phyloP scores from a whole-genome alignment of 2,113 vertebrate species.

The Gila orcuttii region DNA sequence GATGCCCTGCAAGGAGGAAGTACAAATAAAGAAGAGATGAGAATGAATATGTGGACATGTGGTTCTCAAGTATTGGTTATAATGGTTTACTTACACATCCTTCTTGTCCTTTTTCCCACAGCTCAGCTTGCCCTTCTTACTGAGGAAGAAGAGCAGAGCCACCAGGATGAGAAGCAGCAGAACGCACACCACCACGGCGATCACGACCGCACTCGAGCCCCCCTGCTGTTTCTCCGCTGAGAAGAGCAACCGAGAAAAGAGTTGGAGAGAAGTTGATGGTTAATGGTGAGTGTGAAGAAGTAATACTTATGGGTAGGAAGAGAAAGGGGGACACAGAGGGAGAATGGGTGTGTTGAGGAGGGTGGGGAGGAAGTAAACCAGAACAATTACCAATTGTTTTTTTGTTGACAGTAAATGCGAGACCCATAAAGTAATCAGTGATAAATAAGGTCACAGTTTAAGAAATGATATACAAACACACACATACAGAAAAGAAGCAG shows the following conservation, averaged over 20 bases:
- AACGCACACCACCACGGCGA: slow-evolving; percentile 88
- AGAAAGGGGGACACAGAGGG: not conserved
- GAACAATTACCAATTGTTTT: slow-evolving; percentile 61
- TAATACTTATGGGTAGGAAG: not conserved
- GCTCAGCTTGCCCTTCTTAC: slow-evolving; percentile 80
- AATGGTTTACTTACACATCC: slow-evolving; percentile 80
- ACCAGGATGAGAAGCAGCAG: slow-evolving; percentile 86
- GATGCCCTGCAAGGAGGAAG: slow-evolving; percentile 59
- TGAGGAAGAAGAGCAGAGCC: slow-evolving; percentile 83
- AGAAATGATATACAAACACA: slow-evolving; percentile 52
- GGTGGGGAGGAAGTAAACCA: slow-evolving; percentile 57
- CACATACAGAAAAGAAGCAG: slow-evolving; percentile 60
- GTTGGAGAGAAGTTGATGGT: not conserved
- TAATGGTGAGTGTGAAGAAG: not conserved
- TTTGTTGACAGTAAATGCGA: slow-evolving; percentile 43
- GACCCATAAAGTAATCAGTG: not conserved
- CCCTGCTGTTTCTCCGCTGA: slow-evolving; percentile 79
- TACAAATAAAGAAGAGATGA: not conserved
- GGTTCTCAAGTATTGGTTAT: not conserved
- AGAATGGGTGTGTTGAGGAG: slow-evolving; percentile 54
- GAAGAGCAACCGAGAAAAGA: slow-evolving; percentile 10
- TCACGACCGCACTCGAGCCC: slow-evolving; percentile 81
- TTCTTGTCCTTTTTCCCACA: slow-evolving; percentile 80
- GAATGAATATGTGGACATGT: not conserved
- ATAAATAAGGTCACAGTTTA: slow-evolving; percentile 57